Conservation (phyloP, 2,888 invertebrate genomes). For the Hydriomena furcata region DNA sequence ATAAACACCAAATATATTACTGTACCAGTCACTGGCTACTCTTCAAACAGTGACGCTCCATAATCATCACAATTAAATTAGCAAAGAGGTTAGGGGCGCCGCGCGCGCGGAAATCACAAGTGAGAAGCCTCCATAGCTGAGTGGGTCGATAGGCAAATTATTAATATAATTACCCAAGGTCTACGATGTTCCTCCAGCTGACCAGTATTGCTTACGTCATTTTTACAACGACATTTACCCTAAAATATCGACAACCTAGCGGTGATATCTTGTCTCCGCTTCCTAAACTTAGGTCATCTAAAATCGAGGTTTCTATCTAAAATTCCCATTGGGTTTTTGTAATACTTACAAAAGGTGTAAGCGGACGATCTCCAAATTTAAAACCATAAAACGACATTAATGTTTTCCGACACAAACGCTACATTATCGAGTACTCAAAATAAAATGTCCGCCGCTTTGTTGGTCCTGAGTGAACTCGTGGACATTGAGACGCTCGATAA, state of each 20-base stretch:
- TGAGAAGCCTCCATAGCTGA: slow-evolving; percentile 73
- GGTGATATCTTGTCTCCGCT: slow-evolving; percentile 65
- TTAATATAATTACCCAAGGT: slow-evolving; percentile 52
- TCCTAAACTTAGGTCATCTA: slow-evolving; percentile 49
- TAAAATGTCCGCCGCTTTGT: slow-evolving; percentile 85
- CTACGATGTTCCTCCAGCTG: slow-evolving; percentile 55
- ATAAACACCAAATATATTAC: slow-evolving; percentile 43
- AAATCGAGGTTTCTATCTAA: slow-evolving; percentile 52
- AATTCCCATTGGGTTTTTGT: slow-evolving; percentile 49
- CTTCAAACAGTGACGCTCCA: slow-evolving; percentile 40
- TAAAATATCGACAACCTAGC: slow-evolving; percentile 73
- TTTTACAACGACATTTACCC: slow-evolving; percentile 67
- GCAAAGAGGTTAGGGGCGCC: slow-evolving; percentile 80
- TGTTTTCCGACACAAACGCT: slow-evolving; percentile 81
- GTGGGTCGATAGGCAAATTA: slow-evolving; percentile 73
- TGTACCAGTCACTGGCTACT: slow-evolving; percentile 37
- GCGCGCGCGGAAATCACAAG: slow-evolving; percentile 78
- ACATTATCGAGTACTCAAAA: slow-evolving; percentile 84
- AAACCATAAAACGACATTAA: slow-evolving; percentile 82
- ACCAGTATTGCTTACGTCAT: slow-evolving; percentile 74
- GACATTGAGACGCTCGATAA: slow-evolving; percentile 81
- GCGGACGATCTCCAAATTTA: slow-evolving; percentile 78
- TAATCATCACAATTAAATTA: slow-evolving; percentile 76
- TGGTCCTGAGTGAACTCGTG: slow-evolving; percentile 83
- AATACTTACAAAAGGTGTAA: slow-evolving; percentile 82